These are phyloP conservation scores for Poecile atricapillus DNA, from an alignment of 2,113 vertebrate species.

Conservation along the genomic window DNA sequence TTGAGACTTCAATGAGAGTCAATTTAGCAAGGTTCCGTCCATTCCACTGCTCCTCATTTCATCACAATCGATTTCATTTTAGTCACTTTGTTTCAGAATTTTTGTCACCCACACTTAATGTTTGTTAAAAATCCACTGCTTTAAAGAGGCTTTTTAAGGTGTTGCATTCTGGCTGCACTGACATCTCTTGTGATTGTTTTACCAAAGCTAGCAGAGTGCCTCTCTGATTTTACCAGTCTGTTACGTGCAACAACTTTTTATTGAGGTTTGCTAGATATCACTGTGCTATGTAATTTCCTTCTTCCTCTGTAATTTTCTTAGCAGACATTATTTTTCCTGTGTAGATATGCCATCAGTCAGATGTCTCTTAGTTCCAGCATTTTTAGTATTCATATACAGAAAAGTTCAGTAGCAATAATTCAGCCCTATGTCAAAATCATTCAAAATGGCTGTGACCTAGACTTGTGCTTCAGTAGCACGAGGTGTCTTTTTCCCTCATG, in stretches of 20 bases:
- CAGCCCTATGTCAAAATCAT: not conserved
- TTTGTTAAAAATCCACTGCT: not conserved
- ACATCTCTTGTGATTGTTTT: not conserved
- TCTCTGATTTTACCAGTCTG: not conserved
- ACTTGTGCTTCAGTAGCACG: not conserved
- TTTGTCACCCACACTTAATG: not conserved
- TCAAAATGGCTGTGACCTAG: not conserved
- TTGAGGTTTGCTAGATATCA: not conserved
- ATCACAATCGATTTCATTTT: not conserved
- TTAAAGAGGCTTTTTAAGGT: not conserved
- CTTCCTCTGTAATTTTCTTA: not conserved
- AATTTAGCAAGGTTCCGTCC: not conserved
- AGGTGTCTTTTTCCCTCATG: not conserved
- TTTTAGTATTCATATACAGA: not conserved
- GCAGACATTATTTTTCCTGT: not conserved
- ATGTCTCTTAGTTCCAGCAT: not conserved
- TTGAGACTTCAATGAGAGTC: not conserved
- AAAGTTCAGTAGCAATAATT: not conserved
- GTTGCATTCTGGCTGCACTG: not conserved
- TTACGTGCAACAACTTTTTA: not conserved
- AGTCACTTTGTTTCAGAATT: not conserved
- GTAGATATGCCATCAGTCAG: not conserved
- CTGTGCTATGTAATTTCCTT: not conserved
- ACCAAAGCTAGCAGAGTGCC: not conserved
- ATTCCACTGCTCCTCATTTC: not conserved